A percentile compares a stretch with the other conserved stretches of the same genome.
Conservation (phyloP, 1,140 invertebrate species). For the Chelonus insularis region DNA sequence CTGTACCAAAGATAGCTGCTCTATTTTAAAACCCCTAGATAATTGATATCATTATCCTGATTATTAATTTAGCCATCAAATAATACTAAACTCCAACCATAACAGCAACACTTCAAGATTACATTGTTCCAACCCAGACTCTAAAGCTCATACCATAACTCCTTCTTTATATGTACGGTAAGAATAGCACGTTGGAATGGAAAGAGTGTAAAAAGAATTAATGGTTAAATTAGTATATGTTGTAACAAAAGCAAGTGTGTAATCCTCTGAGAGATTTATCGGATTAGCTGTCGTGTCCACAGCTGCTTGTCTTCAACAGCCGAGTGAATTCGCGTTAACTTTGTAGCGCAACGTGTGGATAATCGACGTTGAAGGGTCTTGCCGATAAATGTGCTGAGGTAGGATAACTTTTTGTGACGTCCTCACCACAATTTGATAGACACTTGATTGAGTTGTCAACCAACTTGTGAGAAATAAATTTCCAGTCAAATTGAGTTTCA, state of each 20-base stretch:
- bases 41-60: too few species aligned
- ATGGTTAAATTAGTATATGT: neutral
- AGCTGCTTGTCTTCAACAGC: neutral
- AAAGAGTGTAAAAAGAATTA: neutral
- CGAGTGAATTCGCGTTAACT: slow-evolving; percentile 1
- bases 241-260: neutral
- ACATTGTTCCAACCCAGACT: too few species aligned
- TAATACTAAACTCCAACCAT: too few species aligned
- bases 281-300: slow-evolving; percentile 17
- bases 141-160: too few species aligned
- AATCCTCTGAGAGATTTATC: neutral
- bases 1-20: too few species aligned
- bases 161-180: too few species aligned
- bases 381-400: neutral
- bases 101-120: too few species aligned
- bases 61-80: too few species aligned
- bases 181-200: too few species aligned
- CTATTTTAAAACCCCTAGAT: too few species aligned
- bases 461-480: slow-evolving; percentile 1
- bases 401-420: neutral
- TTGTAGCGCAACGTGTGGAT: slow-evolving; percentile 7
- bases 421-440: slow-evolving; percentile 8
- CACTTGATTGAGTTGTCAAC: slow-evolving; percentile 2
- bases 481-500: neutral
- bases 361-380: slow-evolving; percentile 13